Percentiles rank a stretch among this genome's conserved stretches.
phyloP scores from a whole-genome alignment of 2,113 vertebrate species.

The Shinisaurus crocodilurus region DNA sequence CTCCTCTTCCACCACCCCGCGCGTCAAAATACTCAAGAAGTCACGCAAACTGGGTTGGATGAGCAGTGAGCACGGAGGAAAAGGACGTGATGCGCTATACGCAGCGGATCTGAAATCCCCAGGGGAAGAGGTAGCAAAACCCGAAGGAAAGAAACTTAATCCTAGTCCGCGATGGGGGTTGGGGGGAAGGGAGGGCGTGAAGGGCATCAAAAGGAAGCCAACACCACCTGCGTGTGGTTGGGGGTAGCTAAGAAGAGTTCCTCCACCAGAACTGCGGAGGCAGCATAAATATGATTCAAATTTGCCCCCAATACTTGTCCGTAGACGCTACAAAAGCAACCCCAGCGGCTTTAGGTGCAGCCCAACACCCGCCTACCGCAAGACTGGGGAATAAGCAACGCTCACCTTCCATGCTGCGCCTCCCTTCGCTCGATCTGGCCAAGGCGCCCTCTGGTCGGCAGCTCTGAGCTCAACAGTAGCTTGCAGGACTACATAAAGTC shows the following conservation, averaged over 20 bases:
- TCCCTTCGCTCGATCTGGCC: background rate
- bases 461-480: background rate
- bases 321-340: too few relatives aligned
- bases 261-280: background rate
- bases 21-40: background rate
- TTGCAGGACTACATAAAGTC: conserved; percentile 8
- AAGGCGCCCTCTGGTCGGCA: background rate
- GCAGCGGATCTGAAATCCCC: too few relatives aligned
- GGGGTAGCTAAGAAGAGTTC: background rate
- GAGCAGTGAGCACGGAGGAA: background rate
- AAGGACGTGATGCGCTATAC: background rate
- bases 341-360: too few relatives aligned
- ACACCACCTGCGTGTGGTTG: background rate
- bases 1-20: background rate
- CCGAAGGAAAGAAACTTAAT: background rate
- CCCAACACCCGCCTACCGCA: background rate
- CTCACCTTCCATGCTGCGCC: background rate
- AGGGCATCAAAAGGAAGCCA: background rate
- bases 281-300: background rate
- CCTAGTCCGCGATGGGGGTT: background rate
- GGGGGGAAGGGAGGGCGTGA: background rate
- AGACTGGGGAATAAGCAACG: too few relatives aligned
- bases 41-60: background rate
- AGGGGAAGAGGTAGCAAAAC: too few relatives aligned
- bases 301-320: background rate